A percentile compares a stretch with the other conserved stretches of the same genome.
Evolutionary conservation across 2,888 invertebrate genomes (phyloP).

Genomic region (Aphidius colemani): DNA sequence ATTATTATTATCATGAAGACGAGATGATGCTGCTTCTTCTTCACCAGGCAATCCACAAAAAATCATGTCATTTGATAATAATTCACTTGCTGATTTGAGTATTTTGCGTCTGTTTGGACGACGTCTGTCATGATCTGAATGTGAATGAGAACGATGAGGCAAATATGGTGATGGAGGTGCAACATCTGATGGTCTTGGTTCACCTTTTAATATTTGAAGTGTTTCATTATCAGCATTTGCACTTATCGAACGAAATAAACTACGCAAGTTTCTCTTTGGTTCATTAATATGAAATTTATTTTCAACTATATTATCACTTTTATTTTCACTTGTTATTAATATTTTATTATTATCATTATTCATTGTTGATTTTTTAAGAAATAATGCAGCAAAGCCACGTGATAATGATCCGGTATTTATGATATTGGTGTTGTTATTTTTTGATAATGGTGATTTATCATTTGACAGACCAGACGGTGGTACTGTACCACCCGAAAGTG

Average conservation of each 20-base stretch:
- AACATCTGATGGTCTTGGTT: constrained; percentile 73
- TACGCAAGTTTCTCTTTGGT: constrained; percentile 64
- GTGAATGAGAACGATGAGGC: constrained; percentile 53
- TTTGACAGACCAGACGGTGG: constrained; percentile 26
- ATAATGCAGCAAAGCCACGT: constrained; percentile 48
- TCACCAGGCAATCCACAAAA: constrained; percentile 45
- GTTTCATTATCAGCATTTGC: constrained; percentile 69
- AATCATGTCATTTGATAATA: constrained; percentile 53
- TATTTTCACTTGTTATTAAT: no score
- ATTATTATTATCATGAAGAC: constrained; percentile 30
- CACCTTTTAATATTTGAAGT: constrained; percentile 70
- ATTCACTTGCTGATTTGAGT: constrained; percentile 54
- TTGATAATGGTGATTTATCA: constrained; percentile 28
- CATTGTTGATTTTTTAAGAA: constrained; percentile 32
- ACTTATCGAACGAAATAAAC: constrained; percentile 68
- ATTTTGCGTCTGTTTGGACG: constrained; percentile 43
- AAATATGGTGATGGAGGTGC: constrained; percentile 63
- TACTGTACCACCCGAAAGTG: constrained; percentile 63
- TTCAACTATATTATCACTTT: no score
- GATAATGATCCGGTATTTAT: no score
- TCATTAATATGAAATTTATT: constrained; percentile 32
- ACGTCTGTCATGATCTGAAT: constrained; percentile 50
- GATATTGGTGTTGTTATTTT: constrained; percentile 27
- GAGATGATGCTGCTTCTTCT: constrained; percentile 32
- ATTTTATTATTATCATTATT: no score